Base-by-base conservation (phyloP, 1,140 invertebrate species). In the Ceratosolen solmsi region DNA sequence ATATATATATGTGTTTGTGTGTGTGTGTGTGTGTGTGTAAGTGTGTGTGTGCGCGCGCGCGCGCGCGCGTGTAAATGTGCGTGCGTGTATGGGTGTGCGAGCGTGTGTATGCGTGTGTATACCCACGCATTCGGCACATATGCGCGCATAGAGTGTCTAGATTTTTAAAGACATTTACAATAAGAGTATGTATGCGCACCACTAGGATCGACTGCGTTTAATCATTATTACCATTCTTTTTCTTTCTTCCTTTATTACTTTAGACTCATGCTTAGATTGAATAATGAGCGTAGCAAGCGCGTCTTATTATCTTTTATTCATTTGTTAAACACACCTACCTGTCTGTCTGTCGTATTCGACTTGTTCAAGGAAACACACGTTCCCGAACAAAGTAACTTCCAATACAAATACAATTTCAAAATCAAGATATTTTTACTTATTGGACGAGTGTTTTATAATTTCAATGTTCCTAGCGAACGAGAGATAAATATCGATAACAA, bases 121-220 rank as follows among this genome's bases (percentile, higher is more conserved):
- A 58, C 20, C 15, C 20, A 58, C 54, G n/a, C 20, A 58, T 58
- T 9, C 22, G 13, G 13, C 13, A 13, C 13, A 46, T 13, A 46
- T 46, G 13, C 41, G 41, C 41, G 41, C 41, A 38, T 74, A 36
- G 20, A 46, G 58, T 22, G 36, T 41, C 58, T 76, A 60, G 73
- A 76, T 41, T 46, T 56, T 63, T 58, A 56, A 63, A 41, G 38
- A 46, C 13, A 76, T 76, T n/a, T n/a, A 38, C 46, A 76, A 25
- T 25, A n/a, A 76, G 41, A 46, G 51, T 38, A 20, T 75, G n/a
- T 25, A n/a, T 20, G 22, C 41, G 33, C 36, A 75, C 54, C 30
- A 33, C 33, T 30, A 58, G 54, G 20, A 58, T 36, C 22, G 33
- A 75, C 30, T 63, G 46, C 49, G 60, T 63, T 63, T 7, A 33